A percentile compares a stretch with the other conserved stretches of the same genome.
These are phyloP conservation scores for Heliothis subflexa DNA, from an alignment of 1,140 invertebrate genomes.

Conservation along the genomic window DNA sequence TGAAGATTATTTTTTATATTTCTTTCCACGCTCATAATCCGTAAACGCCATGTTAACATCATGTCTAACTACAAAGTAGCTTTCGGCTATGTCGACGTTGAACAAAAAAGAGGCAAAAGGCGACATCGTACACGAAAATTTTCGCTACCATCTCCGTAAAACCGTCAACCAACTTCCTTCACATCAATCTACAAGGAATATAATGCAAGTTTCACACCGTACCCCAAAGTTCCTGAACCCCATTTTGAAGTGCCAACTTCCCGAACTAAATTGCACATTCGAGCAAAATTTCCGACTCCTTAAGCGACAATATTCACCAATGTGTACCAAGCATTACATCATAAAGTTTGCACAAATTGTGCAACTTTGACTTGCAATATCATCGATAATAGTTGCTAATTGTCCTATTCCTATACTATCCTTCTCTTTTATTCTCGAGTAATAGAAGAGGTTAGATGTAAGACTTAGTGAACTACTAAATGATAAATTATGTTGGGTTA, in stretches of 20 bases:
- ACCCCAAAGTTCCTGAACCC: background rate
- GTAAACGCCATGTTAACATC: background rate
- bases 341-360: slow-evolving; percentile 40
- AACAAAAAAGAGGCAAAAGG: background rate
- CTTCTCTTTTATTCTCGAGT: background rate
- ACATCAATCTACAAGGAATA: background rate
- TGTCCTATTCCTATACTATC: background rate
- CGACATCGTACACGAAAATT: background rate
- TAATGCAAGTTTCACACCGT: background rate
- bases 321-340: slow-evolving; percentile 12
- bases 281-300: background rate
- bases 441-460: background rate
- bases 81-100: background rate
- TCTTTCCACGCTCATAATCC: background rate
- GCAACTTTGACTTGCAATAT: slow-evolving; percentile 38
- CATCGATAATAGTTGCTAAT: slow-evolving; percentile 21
- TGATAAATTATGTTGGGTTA: slow-evolving; percentile 35
- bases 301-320: slow-evolving; percentile 4
- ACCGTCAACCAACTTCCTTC: background rate
- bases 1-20: background rate
- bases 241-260: background rate
- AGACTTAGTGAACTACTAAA: slow-evolving; percentile 15
- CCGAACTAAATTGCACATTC: background rate
- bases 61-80: background rate
- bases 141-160: background rate